Evolutionary conservation across 2,888 invertebrate species (phyloP), one percentile per base, ranked within the genome.

Genomic region (Acanthopleura granulata): DNA sequence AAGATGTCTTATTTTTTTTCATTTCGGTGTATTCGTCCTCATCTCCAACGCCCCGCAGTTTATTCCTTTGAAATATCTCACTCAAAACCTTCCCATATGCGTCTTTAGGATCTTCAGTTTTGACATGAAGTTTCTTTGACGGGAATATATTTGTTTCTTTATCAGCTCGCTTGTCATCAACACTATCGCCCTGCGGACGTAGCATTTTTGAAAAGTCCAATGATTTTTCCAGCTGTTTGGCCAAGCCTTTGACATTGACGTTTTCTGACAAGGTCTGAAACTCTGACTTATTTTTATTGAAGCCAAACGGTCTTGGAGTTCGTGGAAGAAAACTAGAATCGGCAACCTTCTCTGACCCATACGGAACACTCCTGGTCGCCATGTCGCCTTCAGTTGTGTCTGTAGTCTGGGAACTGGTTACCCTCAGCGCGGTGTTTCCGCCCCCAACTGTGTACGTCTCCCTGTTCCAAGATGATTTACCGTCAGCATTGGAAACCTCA

Each of bases 181-280:
- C 66, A 57, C 57, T 57, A 12, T 57, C 12, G 22, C 57, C 22
- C n/a, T 3, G 57, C 22, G 22, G 12, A 12, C 57, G 57, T 16
- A 66, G 6, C 66, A 66, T 66, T 66, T 25, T 66, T 16, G 22
- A 27, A 66, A 66, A 66, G 66, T 66, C 29, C 66, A 66, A 25
- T 3, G 29, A 22, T 66, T 22, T 66, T 66, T 66, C 66, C 29
- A 66, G 29, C 16, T 27, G 22, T 66, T 66, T 66, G 22, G 66
- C 66, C 6, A 66, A 16, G 14, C 66, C 25, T 66, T 27, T 66
- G 25, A 66, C 66, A 27, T 66, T 27, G 15, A 66, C 66, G 25
- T 3, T 66, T 6, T 66, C 66, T 16, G 66, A 66, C 16, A 66
- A 6, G 16, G 66, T 66, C 29, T 66, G 22, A 6, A 66, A 27